Base-by-base conservation (phyloP, 2,113 vertebrate species). In the Trematocara zebra region DNA sequence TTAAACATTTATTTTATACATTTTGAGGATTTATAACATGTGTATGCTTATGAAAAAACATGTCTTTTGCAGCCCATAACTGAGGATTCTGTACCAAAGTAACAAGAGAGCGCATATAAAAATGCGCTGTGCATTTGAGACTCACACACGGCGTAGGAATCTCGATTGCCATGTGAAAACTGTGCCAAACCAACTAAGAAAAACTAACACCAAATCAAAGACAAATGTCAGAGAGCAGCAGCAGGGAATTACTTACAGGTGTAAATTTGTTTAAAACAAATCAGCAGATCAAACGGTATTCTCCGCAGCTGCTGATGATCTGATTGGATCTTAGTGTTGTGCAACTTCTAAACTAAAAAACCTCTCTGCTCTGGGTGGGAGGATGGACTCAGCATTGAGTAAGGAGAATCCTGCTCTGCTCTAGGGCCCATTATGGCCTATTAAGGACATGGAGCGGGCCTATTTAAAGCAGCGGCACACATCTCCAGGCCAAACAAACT, bases 401-500 rank as follows among this genome's bases (percentile, higher is more conserved):
- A 15, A 93, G 87, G 91, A 91, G 93, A 92, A 91, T 93, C 89
- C 80, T 76, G 85, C 84, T 86, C 89, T 49, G 88, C 88, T 88
- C 88, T 80, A 89, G 90, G 93, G 86, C 88, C 92, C 92, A 94
- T 92, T 95, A 96, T 97, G 90, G 94, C 96, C 96, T 96, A 96
- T 96, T 96, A 96, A 96, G 96, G 96, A 95, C 96, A 96, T 95
- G 94, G 87, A 95, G 94, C 85, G 79, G 80, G 86, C 92, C 95
- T 96, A 96, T 95, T 96, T 95, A 95, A 95, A 95, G 94, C 89
- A 92, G 90, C 94, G 82, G 91, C 89, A 89, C 90, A 94, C 93
- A 94, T 94, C 94, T 91, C 92, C 81, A 87, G 93, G 92, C 92
- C 92, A 94, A 95, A 92, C 92, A 93, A 93, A 95, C 90, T 94